Base-by-base conservation (phyloP, 2,888 invertebrate genomes). In the Phyto melanocephala region DNA sequence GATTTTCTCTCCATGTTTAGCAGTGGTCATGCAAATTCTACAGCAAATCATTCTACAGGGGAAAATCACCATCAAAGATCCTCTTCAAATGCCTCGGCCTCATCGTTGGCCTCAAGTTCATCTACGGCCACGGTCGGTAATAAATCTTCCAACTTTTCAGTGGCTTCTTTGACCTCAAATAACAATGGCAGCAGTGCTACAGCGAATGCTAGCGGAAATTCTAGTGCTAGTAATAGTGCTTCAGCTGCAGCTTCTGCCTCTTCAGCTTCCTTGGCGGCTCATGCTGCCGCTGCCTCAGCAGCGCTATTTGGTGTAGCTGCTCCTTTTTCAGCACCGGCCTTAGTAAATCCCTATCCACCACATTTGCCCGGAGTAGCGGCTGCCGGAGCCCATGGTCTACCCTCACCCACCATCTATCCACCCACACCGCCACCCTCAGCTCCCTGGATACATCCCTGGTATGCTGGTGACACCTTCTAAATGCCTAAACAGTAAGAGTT, bases 401-500 rank as follows among this genome's bases (percentile, higher is more conserved):
- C 91, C 50, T 91, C 91, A 65, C 92, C 91, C n/a, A 91, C 91
- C 3, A 91, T 91, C 24, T 91, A 91, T 88, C 92, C 91, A 80
- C 91, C 91, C 62, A 91, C 91, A 56, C 91, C 91, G 74, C 91
- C 91, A 67, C 92, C 91, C 62, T 90, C 91, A 50, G 89, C 91
- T 1, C 91, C 91, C 4, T 91, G 91, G 91, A 89, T 91, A 76
- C 91, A 91, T 90, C 91, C 91, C 17, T 91, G 91, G 91, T 91
- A 91, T 86, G 87, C 90, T 52, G 91, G 90, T 33, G 91, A 91
- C 81, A 88, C 91, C 8, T 90, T 91, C 82, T 91, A 86, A 88
- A 78, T 10, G 22, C n/a, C 20, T 24, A 33, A 52, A 56, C 67
- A 67, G 71, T 78, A 81, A 77, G 72, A 72, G 15, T 22, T 42